phyloP scores from a whole-genome alignment of 2,888 invertebrate species.

The Chrysotoxum bicinctum region DNA sequence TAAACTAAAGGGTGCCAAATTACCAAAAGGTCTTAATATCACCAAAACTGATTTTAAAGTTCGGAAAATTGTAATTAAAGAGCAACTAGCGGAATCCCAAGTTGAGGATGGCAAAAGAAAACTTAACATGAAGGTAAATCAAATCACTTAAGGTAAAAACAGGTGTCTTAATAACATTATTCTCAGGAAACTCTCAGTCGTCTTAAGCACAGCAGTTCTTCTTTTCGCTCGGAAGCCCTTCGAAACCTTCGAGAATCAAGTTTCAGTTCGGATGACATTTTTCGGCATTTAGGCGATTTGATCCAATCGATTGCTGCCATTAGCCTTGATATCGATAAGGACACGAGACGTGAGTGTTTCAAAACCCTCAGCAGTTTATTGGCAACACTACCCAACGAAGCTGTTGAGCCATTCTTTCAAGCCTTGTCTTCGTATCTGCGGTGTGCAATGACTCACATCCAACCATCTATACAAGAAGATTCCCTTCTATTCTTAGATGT shows the following conservation, averaged over 20 bases:
- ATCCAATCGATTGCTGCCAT: conserved; percentile 87
- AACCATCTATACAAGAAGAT: conserved; percentile 90
- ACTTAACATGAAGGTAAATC: conserved; percentile 84
- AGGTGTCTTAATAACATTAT: neutral
- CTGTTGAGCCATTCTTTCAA: conserved; percentile 86
- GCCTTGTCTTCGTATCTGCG: conserved; percentile 90
- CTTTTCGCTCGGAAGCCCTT: conserved; percentile 79
- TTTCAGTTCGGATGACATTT: conserved; percentile 81
- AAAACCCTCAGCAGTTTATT: conserved; percentile 81
- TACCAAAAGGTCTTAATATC: conserved; percentile 94
- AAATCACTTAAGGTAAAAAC: neutral
- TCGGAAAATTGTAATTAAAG: conserved; percentile 91
- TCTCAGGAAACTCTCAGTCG: conserved; percentile 81
- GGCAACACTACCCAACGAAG: conserved; percentile 73
- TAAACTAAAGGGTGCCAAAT: conserved; percentile 90
- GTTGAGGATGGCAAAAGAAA: conserved; percentile 88
- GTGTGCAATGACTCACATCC: conserved; percentile 95
- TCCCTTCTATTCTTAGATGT: conserved; percentile 90
- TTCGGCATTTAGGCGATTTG: conserved; percentile 85
- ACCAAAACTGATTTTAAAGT: conserved; percentile 95
- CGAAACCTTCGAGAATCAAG: conserved; percentile 80
- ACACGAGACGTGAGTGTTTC: conserved; percentile 82
- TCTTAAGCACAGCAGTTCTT: conserved; percentile 82
- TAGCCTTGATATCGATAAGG: conserved; percentile 87
- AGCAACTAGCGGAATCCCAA: conserved; percentile 86